A percentile compares a stretch with the other conserved stretches of the same genome.
Evolutionary conservation across 1,140 invertebrate species (phyloP).

Genomic region (Anastatus disparis): DNA sequence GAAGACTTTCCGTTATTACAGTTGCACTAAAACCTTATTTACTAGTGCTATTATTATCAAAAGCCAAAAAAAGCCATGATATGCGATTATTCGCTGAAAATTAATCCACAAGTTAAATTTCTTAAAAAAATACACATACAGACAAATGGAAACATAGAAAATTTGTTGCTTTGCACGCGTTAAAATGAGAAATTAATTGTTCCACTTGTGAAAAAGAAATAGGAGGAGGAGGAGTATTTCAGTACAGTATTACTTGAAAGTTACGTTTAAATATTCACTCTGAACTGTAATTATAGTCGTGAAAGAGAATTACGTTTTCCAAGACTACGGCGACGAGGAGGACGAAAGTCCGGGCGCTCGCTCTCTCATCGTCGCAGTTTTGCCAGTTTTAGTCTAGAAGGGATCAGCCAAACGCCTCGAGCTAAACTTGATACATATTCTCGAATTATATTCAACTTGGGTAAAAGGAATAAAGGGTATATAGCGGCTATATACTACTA

Average conservation of each 20-base stretch:
- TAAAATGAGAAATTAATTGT: conserved; percentile 27
- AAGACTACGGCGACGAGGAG: too few relatives aligned
- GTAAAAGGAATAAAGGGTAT: background rate
- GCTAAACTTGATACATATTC: conserved; percentile 41
- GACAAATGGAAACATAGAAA: too few relatives aligned
- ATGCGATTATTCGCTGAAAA: too few relatives aligned
- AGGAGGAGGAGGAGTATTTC: too few relatives aligned
- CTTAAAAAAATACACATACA: too few relatives aligned
- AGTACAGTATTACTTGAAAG: background rate
- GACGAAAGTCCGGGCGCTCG: conserved; percentile 5
- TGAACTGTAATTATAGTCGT: conserved; percentile 28
- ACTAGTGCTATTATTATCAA: background rate
- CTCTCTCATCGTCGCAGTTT: too few relatives aligned
- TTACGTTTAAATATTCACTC: conserved; percentile 32
- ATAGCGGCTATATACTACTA: too few relatives aligned
- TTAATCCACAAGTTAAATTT: too few relatives aligned
- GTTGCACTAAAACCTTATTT: background rate
- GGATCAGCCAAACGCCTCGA: background rate
- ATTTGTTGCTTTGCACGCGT: too few relatives aligned
- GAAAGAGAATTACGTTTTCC: conserved; percentile 21
- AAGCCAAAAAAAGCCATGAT: background rate
- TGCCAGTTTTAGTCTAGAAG: background rate
- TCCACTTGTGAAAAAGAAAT: background rate
- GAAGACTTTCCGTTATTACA: too few relatives aligned
- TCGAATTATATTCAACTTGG: conserved; percentile 26